Evolutionary conservation across 1,140 invertebrate species (phyloP).

Genomic region (Hypsibius dujardini): DNA sequence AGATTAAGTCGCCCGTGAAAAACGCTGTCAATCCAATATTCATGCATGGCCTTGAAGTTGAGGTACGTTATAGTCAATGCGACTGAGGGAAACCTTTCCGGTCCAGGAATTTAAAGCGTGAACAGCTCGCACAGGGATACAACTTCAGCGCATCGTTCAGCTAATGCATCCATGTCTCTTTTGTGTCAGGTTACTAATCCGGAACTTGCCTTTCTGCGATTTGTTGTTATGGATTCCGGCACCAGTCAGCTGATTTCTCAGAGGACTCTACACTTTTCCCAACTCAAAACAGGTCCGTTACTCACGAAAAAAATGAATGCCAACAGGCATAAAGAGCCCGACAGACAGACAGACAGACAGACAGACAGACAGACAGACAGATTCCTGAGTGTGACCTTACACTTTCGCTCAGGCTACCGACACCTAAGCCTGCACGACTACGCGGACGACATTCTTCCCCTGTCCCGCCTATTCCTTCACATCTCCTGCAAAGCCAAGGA

Average conservation of each 20-base stretch:
- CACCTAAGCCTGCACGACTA: slow-evolving; percentile 62
- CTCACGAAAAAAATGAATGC: background rate
- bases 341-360: too few relatives aligned
- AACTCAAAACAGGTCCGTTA: slow-evolving; percentile 35
- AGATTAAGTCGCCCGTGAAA: slow-evolving; percentile 59
- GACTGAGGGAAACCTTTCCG: background rate
- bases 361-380: too few relatives aligned
- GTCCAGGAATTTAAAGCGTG: too few relatives aligned
- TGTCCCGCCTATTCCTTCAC: slow-evolving; percentile 59
- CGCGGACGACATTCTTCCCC: slow-evolving; percentile 62
- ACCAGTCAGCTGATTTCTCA: slow-evolving; percentile 65
- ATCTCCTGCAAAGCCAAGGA: background rate
- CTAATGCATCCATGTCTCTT: slow-evolving; percentile 19
- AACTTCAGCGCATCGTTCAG: background rate
- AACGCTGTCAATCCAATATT: slow-evolving; percentile 84
- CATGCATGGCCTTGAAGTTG: slow-evolving; percentile 75
- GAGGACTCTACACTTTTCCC: slow-evolving; percentile 65
- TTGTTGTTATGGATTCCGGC: slow-evolving; percentile 64
- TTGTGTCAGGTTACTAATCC: slow-evolving; percentile 49
- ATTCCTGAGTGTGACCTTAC: too few relatives aligned
- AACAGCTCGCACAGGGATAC: too few relatives aligned
- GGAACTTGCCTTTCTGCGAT: slow-evolving; percentile 69
- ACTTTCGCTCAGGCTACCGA: slow-evolving; percentile 46
- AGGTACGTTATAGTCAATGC: slow-evolving; percentile 33
- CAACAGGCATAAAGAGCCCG: background rate